Evolutionary conservation across 1,140 invertebrate genomes (phyloP), one percentile per base, ranked within the genome.

Genomic region (Drosophila repletoides): DNA sequence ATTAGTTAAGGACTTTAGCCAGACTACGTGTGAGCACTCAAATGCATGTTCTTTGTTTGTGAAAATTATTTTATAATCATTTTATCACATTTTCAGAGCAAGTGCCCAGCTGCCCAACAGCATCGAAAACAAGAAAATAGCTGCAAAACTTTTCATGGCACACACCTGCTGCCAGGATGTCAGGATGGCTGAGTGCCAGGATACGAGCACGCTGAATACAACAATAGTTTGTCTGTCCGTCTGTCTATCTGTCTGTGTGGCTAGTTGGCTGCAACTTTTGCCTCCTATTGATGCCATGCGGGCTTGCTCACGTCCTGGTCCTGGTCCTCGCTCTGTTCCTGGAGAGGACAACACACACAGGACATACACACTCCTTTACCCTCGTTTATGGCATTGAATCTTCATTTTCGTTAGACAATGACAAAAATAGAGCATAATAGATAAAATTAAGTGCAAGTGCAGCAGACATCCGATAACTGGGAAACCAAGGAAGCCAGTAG

Each of bases 391-490:
- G 65, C 79, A 79, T 86, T 75, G 80, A 72, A 86, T 86, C 75
- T 86, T 86, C 80, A 84, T 84, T 84, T 79, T 86, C 55, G 69
- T 72, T 79, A 86, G 79, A 79, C 79, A 84, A 86, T 74, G 79
- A 72, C 79, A 72, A 86, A 83, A 83, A 68, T 60, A 52, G 45
- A 65, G 80, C 56, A 86, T 84, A 84, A 86, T 84, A 80, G 80
- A 84, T 86, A 76, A 86, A 86, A 84, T 86, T 75, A 87, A 84
- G 80, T 84, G 80, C 80, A 80, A 84, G 81, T 84, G 79, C 75
- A 79, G 70, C 65, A 67, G 79, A 84, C 77, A 77, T 36, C 41
- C 65, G 53, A 60, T 40, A 46, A 24, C 26, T 9, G 22, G 10
- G 14, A 14, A 24, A n/a, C 15, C 21, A 53, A 34, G 36, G 26